These are phyloP conservation scores for Hycleus phaleratus DNA, from an alignment of 1,140 invertebrate species.

Conservation along the genomic window DNA sequence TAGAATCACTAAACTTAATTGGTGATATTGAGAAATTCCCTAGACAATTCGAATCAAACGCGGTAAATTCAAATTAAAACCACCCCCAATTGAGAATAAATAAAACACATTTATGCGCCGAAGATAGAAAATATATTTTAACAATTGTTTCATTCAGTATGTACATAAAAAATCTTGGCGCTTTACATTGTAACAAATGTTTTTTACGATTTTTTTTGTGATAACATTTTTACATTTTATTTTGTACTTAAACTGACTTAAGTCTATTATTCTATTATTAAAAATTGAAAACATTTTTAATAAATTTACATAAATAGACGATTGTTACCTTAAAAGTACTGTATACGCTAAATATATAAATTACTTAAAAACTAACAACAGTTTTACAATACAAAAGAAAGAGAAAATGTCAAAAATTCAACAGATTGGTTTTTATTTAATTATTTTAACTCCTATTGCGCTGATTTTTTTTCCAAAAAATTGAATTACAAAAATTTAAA, in stretches of 20 bases:
- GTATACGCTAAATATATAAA: conserved; percentile 20
- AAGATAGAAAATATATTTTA: conserved; percentile 25
- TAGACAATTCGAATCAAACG: no score
- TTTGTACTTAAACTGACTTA: conserved; percentile 22
- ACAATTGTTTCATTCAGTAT: conserved; percentile 17
- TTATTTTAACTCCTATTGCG: background rate
- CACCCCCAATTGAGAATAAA: background rate
- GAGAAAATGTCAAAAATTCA: conserved; percentile 7
- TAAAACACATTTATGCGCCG: conserved; percentile 16
- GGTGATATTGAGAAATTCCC: no score
- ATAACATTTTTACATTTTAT: conserved; percentile 17
- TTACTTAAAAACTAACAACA: conserved; percentile 21
- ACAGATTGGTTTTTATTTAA: conserved; percentile 6
- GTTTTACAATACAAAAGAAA: conserved; percentile 11
- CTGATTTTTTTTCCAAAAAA: no score
- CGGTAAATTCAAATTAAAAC: no score
- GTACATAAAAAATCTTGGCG: conserved; percentile 22
- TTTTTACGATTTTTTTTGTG: conserved; percentile 19
- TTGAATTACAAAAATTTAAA: background rate
- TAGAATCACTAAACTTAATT: no score
- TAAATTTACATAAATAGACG: conserved; percentile 18
- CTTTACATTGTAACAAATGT: conserved; percentile 15
- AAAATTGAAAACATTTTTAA: conserved; percentile 19
- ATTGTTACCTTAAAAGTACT: conserved; percentile 15
- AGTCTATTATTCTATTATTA: conserved; percentile 20